phyloP scores from a whole-genome alignment of 2,888 invertebrate genomes.

The Morpho helenor region DNA sequence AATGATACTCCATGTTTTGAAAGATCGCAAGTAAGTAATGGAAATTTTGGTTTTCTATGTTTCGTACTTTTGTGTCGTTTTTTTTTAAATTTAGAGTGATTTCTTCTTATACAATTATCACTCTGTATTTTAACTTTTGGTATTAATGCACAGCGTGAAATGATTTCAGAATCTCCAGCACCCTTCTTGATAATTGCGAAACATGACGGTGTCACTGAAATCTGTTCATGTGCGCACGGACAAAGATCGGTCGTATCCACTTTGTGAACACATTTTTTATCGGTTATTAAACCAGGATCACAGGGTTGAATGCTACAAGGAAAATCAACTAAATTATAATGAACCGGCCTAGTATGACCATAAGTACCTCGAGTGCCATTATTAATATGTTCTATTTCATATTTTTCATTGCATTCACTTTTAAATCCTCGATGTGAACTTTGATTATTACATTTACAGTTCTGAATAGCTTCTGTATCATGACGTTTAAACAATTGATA shows the following conservation, averaged over 20 bases:
- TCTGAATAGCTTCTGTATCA: not conserved
- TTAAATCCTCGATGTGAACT: not conserved
- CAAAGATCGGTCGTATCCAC: not conserved
- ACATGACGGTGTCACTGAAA: constrained; percentile 10
- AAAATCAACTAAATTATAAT: constrained; percentile 12
- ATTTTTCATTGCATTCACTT: not conserved
- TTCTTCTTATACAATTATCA: constrained; percentile 1
- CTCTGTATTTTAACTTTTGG: constrained; percentile 1
- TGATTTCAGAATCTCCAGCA: constrained; percentile 14
- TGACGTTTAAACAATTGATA: not conserved
- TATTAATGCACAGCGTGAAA: not conserved
- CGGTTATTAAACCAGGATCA: not conserved
- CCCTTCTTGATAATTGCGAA: constrained; percentile 9
- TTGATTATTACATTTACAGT: not conserved
- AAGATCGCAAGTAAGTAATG: not conserved
- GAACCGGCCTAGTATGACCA: constrained; percentile 3
- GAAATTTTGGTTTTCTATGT: not conserved
- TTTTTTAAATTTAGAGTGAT: not conserved
- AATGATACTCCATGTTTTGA: constrained; percentile 11
- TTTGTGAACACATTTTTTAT: constrained; percentile 1
- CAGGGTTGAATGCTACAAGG: not conserved
- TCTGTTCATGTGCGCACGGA: constrained; percentile 1
- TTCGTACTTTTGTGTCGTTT: not conserved
- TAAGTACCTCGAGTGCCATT: not conserved
- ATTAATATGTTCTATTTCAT: not conserved